Conservation (phyloP, 2,888 invertebrate species). For the Bugula neritina region DNA sequence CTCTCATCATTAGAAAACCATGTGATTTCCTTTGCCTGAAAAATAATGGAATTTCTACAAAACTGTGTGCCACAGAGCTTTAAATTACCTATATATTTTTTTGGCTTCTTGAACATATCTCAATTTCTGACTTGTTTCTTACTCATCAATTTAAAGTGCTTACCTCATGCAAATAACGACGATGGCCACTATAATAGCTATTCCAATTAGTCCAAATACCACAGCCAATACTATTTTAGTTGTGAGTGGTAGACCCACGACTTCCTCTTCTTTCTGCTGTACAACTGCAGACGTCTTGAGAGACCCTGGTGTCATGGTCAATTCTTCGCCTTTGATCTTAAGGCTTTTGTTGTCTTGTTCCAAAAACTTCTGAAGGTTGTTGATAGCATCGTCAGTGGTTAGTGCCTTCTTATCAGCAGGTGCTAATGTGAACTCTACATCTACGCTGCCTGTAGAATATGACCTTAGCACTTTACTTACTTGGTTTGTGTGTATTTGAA, state of each 20-base stretch:
- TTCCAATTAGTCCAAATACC: constrained; percentile 20
- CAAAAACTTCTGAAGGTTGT: not conserved
- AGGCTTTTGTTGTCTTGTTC: not conserved
- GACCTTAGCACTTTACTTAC: too few species aligned
- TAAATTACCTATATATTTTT: too few species aligned
- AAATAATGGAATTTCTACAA: too few species aligned
- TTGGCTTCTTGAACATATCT: too few species aligned
- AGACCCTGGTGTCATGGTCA: constrained; percentile 10
- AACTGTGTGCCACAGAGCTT: too few species aligned
- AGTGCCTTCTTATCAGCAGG: not conserved
- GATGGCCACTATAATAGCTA: constrained; percentile 15
- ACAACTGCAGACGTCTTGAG: not conserved
- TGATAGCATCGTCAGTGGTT: not conserved
- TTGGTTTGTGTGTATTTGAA: too few species aligned
- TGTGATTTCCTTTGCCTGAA: constrained; percentile 15
- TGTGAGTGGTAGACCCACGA: not conserved
- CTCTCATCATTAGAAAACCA: constrained; percentile 24
- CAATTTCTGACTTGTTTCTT: too few species aligned
- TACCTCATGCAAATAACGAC: constrained; percentile 24
- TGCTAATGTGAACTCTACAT: constrained; percentile 5
- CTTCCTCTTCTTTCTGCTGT: not conserved
- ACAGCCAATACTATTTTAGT: constrained; percentile 20
- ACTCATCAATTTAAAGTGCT: too few species aligned
- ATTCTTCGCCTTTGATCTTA: constrained; percentile 15
- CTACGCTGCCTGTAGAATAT: constrained; percentile 4